Percentiles rank a stretch among this genome's conserved stretches.
Evolutionary conservation across 2,113 vertebrate species (phyloP).

Genomic region (Scomber japonicus): DNA sequence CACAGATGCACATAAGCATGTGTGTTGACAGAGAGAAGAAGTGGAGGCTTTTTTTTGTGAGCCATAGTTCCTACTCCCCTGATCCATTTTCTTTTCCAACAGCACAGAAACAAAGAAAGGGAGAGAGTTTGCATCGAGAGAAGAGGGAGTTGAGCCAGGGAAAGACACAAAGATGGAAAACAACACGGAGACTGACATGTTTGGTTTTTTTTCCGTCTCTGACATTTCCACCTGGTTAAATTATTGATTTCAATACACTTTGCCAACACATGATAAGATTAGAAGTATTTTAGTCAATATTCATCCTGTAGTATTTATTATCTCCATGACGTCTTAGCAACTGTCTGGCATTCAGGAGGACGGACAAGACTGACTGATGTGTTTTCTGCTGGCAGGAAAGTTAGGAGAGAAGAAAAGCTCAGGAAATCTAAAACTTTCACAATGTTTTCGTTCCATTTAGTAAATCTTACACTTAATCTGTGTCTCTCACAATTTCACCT

Average conservation of each 20-base stretch:
- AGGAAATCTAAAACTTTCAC: conserved; percentile 17
- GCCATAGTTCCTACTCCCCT: background rate
- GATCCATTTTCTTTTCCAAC: conserved; percentile 12
- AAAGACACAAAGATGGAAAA: background rate
- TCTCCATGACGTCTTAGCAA: background rate
- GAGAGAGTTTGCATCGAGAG: background rate
- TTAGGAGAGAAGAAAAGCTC: conserved; percentile 23
- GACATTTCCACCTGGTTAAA: background rate
- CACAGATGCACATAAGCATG: background rate
- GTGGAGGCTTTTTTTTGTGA: conserved; percentile 4
- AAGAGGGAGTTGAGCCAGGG: conserved; percentile 4
- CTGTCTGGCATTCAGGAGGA: conserved; percentile 9
- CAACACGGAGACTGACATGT: background rate
- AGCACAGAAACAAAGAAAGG: background rate
- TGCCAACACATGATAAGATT: background rate
- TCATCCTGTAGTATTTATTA: background rate
- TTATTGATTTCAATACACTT: background rate
- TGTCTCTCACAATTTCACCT: background rate
- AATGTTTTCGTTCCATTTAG: conserved; percentile 36
- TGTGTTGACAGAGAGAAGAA: background rate
- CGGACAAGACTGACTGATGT: background rate
- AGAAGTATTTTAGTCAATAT: background rate
- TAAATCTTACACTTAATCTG: background rate
- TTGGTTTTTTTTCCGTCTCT: background rate
- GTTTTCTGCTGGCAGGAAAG: conserved; percentile 19